Base-by-base conservation (phyloP, 2,797 vertebrate genomes). In the Meda fulgida region DNA sequence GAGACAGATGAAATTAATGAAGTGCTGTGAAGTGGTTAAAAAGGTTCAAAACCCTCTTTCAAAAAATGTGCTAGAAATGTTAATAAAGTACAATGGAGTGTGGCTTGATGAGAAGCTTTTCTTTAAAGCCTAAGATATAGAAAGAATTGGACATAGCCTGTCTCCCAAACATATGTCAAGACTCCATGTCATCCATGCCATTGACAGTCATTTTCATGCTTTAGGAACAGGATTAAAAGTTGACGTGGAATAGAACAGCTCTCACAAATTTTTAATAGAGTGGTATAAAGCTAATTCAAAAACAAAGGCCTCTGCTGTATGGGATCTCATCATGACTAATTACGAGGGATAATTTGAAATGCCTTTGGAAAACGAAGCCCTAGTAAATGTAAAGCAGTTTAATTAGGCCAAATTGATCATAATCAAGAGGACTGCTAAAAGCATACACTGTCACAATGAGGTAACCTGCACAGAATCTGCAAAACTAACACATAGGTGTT, bases 11-110 rank as follows among this genome's bases (percentile, higher is more conserved):
- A 92, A 94, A 94, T 95, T 96, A 94, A 91, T 93, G 93, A 94
- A 94, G 93, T 94, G 92, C 92, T 93, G 92, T 95, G 91, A 93
- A 95, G 94, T 94, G 94, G 93, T 94, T 94, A 92, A 93, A 95
- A 94, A 94, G 90, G 91, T 94, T 91, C 92, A 91, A 93, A 94
- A 93, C 92, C 91, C 78, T 85, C 85, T 93, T 93, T 92, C 91
- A 91, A 65, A 92, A 94, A 94, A 92, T 88, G 91, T 92, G 88
- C 86, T 91, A 93, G 92, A 91, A 93, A 94, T 92, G 90, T 93
- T 92, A 92, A 93, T 89, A 85, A 90, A 90, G 91, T 92, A 92
- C 89, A 93, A 92, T 91, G 87, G 88, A 91, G 90, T 89, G 86
- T 87, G 90, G 90, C 86, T 86, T 88, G 86, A 88, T 87, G 84